Base-by-base conservation (phyloP, 64 coral and sea anemone genomes). In the Pachyseris speciosa region DNA sequence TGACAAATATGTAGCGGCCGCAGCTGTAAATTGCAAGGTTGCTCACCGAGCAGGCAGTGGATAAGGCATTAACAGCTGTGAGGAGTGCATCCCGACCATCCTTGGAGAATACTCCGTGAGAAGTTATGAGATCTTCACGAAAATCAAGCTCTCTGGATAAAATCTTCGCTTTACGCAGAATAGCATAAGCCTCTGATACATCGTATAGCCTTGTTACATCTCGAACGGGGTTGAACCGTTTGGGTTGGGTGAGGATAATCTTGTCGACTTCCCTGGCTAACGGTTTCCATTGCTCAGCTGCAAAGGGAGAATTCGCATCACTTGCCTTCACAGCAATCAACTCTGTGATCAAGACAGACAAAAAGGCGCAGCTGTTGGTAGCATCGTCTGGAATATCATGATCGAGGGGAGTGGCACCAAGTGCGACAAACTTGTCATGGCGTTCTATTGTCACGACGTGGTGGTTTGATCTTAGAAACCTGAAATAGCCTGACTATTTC, bases 301-400 rank as follows among this genome's bases (percentile, higher is more conserved):
- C 45, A 7, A 2, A 10, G 20, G 51, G 51, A 10, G 16, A 55
- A 7, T 2, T 3, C 7, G 2, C 3, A 39, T 69, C 40, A 49
- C 70, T 20, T 37, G 25, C 17, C 49, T 51, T 26, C 24, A 13
- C 41, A 19, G 45, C 61, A 63, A 90, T 42, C 72, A 74, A 42
- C 26, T 90, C 87, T 15, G 75, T 48, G 38, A 90, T 39, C n/a
- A 90, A 36, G 32, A 80, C 51, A 78, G 49, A 80, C 24, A 94
- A 19, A 64, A 94, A 88, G 59, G 64, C 84, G 51, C 84, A 88
- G 27, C 59, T 79, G 75, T 94, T 94, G n/a, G 84, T 88, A 40
- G 74, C 84, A 42, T 88, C 85, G 64, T 68, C 47, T 5, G 38
- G 33, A 19, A 51, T 64, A 47, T 61, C 76, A 64, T 37, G 27